Conservation (phyloP, 2,888 invertebrate species). For the Xestia rhomboidea region DNA sequence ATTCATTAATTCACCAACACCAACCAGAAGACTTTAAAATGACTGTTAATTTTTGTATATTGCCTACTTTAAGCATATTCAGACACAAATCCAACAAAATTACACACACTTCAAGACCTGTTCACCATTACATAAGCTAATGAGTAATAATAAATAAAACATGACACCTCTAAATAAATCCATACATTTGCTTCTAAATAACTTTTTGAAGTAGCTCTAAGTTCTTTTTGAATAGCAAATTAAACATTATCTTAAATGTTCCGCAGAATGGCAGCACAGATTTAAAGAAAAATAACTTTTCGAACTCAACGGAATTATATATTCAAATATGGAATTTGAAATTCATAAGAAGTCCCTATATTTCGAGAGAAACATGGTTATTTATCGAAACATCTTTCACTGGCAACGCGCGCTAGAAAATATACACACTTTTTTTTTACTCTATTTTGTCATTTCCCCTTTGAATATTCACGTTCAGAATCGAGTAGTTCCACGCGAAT, state of each 20-base stretch:
- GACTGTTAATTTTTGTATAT: background rate
- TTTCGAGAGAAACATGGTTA: constrained; percentile 72
- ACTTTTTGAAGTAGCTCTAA: constrained; percentile 59
- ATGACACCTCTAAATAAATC: constrained; percentile 38
- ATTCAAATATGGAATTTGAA: constrained; percentile 80
- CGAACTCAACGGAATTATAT: constrained; percentile 76
- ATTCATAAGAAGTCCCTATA: constrained; percentile 76
- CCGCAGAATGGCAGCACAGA: constrained; percentile 67
- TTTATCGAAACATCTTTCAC: constrained; percentile 70
- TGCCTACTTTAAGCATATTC: background rate
- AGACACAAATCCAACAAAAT: background rate
- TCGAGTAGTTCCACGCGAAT: constrained; percentile 48
- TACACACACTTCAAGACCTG: constrained; percentile 14
- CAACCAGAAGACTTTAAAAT: too few relatives aligned
- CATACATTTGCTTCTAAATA: constrained; percentile 60
- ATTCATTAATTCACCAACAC: too few relatives aligned
- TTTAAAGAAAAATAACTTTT: constrained; percentile 77
- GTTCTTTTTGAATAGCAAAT: constrained; percentile 69
- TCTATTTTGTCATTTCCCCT: constrained; percentile 47
- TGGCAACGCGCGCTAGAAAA: constrained; percentile 40
- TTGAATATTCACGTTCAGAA: constrained; percentile 62
- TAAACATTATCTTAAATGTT: constrained; percentile 65
- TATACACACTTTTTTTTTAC: constrained; percentile 22
- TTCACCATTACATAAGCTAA: constrained; percentile 17
- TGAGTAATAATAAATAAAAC: constrained; percentile 45